A percentile compares a stretch with the other conserved stretches of the same genome.
phyloP scores from a whole-genome alignment of 2,888 invertebrate species.

The Amiota minor region DNA sequence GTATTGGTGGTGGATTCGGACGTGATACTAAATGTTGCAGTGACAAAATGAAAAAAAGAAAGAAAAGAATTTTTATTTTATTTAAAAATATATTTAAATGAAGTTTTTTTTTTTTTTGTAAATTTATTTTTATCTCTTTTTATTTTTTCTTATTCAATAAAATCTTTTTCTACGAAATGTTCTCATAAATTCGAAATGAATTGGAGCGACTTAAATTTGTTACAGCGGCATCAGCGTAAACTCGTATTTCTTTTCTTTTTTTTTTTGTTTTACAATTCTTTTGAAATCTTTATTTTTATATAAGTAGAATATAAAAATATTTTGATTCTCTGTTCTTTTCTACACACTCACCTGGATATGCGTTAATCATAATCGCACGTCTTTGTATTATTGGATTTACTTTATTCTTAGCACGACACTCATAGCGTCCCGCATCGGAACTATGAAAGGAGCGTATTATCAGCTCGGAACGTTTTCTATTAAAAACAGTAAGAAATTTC shows the following conservation, averaged over 20 bases:
- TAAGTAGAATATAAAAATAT: background rate
- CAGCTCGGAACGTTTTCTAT: constrained; percentile 88
- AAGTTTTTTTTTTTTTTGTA: background rate
- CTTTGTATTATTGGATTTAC: constrained; percentile 70
- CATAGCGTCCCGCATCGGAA: constrained; percentile 85
- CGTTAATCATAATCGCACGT: constrained; percentile 71
- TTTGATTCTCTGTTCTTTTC: background rate
- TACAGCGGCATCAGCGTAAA: constrained; percentile 16
- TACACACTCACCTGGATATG: constrained; percentile 69
- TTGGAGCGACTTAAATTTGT: constrained; percentile 55
- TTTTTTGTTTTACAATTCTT: constrained; percentile 11
- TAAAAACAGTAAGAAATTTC: constrained; percentile 52
- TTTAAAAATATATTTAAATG: background rate
- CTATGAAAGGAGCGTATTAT: constrained; percentile 83
- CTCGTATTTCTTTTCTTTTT: background rate
- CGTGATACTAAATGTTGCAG: constrained; percentile 68
- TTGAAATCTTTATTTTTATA: background rate
- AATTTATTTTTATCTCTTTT: background rate
- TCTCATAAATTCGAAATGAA: constrained; percentile 63
- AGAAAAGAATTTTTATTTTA: background rate
- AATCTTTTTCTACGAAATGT: constrained; percentile 33
- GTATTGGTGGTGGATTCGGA: constrained; percentile 63
- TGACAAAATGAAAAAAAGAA: background rate
- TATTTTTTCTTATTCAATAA: background rate
- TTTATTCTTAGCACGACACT: constrained; percentile 83